A percentile compares a stretch with the other conserved stretches of the same genome.
Evolutionary conservation across 2,797 vertebrate species (phyloP).

Genomic region (Ataeniobius toweri): DNA sequence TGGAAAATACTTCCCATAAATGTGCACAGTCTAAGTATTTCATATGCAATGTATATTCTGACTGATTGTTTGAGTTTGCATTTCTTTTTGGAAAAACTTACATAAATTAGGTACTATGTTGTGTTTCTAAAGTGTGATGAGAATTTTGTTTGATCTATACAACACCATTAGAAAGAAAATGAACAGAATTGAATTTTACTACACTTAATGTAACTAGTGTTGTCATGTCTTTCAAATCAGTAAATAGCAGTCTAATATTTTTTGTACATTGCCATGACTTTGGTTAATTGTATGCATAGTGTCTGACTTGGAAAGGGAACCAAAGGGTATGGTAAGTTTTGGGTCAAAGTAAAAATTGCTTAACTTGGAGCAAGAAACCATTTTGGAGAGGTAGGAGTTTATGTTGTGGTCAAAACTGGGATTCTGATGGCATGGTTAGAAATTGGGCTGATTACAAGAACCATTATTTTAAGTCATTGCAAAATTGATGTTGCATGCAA

Average conservation of each 20-base stretch:
- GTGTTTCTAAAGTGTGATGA: neutral
- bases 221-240: neutral
- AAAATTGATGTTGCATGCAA: slow-evolving; percentile 46
- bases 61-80: neutral
- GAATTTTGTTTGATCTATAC: slow-evolving; percentile 5
- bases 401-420: slow-evolving; percentile 40
- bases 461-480: slow-evolving; percentile 20
- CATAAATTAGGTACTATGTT: slow-evolving; percentile 28
- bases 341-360: slow-evolving; percentile 61
- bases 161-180: slow-evolving; percentile 3
- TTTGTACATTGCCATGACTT: slow-evolving; percentile 71
- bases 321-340: slow-evolving; percentile 77
- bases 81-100: slow-evolving; percentile 4
- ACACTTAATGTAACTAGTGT: slow-evolving; percentile 10
- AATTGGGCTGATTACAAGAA: slow-evolving; percentile 19
- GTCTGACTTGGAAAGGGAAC: slow-evolving; percentile 70
- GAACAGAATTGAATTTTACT: neutral
- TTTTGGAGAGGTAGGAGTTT: slow-evolving; percentile 79
- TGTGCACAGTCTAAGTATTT: neutral
- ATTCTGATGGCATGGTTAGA: slow-evolving; percentile 31
- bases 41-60: neutral
- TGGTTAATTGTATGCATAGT: slow-evolving; percentile 68
- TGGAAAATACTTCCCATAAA: neutral
- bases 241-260: slow-evolving; percentile 41
- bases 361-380: slow-evolving; percentile 68